Conservation (phyloP, 2,888 invertebrate genomes). For the Dasypogon diadema region DNA sequence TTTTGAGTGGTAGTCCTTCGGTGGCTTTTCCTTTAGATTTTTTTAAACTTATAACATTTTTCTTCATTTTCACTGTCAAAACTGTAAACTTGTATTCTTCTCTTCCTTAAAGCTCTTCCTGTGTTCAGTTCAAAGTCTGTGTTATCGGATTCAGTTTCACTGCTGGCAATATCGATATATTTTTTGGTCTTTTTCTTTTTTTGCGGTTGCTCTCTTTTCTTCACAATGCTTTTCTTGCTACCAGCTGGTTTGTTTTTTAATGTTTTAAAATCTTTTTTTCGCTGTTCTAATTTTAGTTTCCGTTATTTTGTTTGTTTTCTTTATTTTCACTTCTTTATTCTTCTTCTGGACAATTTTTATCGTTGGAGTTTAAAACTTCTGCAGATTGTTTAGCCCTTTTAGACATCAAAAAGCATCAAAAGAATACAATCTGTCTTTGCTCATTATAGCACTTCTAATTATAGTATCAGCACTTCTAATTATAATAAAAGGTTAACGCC, state of each 20-base stretch:
- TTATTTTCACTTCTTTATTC: background rate
- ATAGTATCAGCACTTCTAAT: too few relatives aligned
- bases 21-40: slow-evolving; percentile 20
- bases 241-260: slow-evolving; percentile 2
- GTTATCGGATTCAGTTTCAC: slow-evolving; percentile 2
- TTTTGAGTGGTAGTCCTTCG: slow-evolving; percentile 4
- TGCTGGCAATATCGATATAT: slow-evolving; percentile 8
- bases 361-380: too few relatives aligned
- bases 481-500: background rate
- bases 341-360: background rate
- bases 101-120: slow-evolving; percentile 1
- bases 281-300: background rate
- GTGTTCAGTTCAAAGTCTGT: slow-evolving; percentile 1
- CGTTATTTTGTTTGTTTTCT: background rate
- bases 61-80: background rate
- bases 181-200: background rate
- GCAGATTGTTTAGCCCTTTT: too few relatives aligned
- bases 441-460: too few relatives aligned
- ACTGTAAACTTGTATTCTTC: slow-evolving; percentile 2
- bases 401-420: too few relatives aligned
- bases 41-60: slow-evolving; percentile 11
- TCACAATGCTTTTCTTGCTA: background rate
- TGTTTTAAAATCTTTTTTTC: background rate
- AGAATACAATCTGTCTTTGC: too few relatives aligned
- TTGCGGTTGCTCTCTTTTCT: background rate